Conservation (phyloP, 2,888 invertebrate species). For the Hemicrepidius hirtus region DNA sequence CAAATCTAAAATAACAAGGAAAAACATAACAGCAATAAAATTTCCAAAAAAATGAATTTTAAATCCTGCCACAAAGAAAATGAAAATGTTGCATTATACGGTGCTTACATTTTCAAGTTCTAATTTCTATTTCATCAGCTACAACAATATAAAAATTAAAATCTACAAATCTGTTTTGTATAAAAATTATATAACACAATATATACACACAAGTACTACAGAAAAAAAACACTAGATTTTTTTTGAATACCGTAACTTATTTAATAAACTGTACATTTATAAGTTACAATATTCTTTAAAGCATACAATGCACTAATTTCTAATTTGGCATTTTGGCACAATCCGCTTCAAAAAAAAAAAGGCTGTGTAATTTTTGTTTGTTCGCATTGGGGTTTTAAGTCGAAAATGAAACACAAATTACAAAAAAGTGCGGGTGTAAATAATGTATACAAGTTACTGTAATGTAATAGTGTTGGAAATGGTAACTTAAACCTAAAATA, state of each 20-base stretch:
- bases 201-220: constrained; percentile 36
- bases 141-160: constrained; percentile 9
- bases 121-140: background rate
- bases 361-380: too few relatives aligned
- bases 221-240: constrained; percentile 3
- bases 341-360: too few relatives aligned
- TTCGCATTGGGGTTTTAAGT: too few relatives aligned
- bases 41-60: background rate
- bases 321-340: too few relatives aligned
- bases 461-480: too few relatives aligned
- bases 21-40: constrained; percentile 29
- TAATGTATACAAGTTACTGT: too few relatives aligned
- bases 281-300: too few relatives aligned
- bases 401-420: too few relatives aligned
- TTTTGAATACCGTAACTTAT: background rate
- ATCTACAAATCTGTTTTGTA: constrained; percentile 16
- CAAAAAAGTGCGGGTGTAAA: too few relatives aligned
- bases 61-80: background rate
- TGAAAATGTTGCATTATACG: background rate
- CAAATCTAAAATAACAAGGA: constrained; percentile 22
- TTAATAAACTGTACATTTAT: too few relatives aligned
- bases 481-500: too few relatives aligned
- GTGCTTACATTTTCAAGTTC: background rate
- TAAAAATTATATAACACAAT: constrained; percentile 39
- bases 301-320: too few relatives aligned